These are phyloP conservation scores for Eufriesea mexicana DNA, from an alignment of 1,140 invertebrate genomes.

Conservation along the genomic window DNA sequence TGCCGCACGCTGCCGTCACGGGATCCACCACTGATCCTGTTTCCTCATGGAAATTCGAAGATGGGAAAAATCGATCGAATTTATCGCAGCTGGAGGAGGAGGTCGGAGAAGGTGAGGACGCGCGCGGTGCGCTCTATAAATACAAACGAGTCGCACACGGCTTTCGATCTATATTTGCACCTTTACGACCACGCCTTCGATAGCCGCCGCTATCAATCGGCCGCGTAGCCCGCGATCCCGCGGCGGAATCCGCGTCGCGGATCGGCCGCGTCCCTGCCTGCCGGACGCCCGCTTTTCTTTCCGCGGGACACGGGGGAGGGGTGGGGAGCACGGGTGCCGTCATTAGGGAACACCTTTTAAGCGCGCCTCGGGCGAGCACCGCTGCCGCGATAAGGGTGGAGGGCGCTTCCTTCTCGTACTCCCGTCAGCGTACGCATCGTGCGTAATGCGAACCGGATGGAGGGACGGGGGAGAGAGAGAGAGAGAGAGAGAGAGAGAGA, in stretches of 20 bases:
- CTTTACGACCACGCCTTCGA: constrained; percentile 44
- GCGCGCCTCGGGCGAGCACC: constrained; percentile 13
- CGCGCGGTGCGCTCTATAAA: not conserved
- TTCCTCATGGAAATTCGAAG: too few relatives aligned
- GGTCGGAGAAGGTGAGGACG: not conserved
- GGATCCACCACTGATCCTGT: too few relatives aligned
- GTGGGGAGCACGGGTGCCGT: too few relatives aligned
- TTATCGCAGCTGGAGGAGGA: too few relatives aligned
- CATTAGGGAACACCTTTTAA: constrained; percentile 2
- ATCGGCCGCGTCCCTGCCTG: too few relatives aligned
- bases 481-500: constrained; percentile 4
- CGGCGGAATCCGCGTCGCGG: not conserved
- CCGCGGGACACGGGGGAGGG: too few relatives aligned
- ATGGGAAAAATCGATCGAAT: too few relatives aligned
- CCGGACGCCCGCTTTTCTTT: too few relatives aligned
- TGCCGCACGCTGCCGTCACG: too few relatives aligned
- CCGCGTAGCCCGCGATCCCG: not conserved
- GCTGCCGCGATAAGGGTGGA: constrained; percentile 20
- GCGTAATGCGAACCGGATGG: constrained; percentile 71
- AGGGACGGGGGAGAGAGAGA: constrained; percentile 47
- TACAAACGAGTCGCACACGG: constrained; percentile 13
- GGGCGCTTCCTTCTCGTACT: constrained; percentile 43
- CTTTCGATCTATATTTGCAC: constrained; percentile 22
- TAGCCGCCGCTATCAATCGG: constrained; percentile 5
- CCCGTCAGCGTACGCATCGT: constrained; percentile 65